Conservation (phyloP, 2,113 vertebrate species). For the Malurus alboscapulatus region DNA sequence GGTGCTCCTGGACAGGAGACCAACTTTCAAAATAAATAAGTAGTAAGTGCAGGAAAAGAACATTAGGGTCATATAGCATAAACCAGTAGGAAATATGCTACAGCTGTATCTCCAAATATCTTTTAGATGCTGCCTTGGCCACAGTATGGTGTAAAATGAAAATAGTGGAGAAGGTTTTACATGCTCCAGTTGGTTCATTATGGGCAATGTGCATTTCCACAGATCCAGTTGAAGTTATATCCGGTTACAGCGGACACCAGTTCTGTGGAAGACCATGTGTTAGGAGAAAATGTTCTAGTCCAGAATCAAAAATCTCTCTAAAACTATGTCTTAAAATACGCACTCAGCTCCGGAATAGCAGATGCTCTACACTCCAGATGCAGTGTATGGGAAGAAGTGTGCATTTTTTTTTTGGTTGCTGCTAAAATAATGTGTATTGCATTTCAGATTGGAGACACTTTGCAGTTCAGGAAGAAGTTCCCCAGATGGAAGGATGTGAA, state of each 20-base stretch:
- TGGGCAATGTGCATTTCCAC: not conserved
- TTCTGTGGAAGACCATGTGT: not conserved
- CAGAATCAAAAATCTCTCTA: not conserved
- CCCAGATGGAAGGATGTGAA: slow-evolving; percentile 75
- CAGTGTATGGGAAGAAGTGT: slow-evolving; percentile 1
- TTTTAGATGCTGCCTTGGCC: not conserved
- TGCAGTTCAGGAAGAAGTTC: slow-evolving; percentile 69
- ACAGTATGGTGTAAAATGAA: not conserved
- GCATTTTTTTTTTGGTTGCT: slow-evolving; percentile 21
- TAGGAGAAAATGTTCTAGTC: not conserved
- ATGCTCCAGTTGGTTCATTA: not conserved
- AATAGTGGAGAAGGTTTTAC: not conserved
- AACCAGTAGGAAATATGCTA: not conserved
- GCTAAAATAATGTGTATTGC: slow-evolving; percentile 26
- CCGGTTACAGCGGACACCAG: not conserved
- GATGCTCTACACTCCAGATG: slow-evolving; percentile 7
- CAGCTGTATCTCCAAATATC: not conserved
- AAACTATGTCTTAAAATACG: slow-evolving; percentile 14
- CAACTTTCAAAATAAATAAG: not conserved
- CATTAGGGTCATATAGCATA: not conserved
- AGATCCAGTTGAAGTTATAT: not conserved
- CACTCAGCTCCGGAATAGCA: not conserved
- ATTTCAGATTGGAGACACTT: slow-evolving; percentile 56
- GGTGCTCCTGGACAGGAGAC: not conserved
- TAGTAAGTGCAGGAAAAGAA: not conserved